Evolutionary conservation across 2,113 vertebrate genomes (phyloP), one percentile per base, ranked within the genome.

Genomic region (Coptodon rendalli): DNA sequence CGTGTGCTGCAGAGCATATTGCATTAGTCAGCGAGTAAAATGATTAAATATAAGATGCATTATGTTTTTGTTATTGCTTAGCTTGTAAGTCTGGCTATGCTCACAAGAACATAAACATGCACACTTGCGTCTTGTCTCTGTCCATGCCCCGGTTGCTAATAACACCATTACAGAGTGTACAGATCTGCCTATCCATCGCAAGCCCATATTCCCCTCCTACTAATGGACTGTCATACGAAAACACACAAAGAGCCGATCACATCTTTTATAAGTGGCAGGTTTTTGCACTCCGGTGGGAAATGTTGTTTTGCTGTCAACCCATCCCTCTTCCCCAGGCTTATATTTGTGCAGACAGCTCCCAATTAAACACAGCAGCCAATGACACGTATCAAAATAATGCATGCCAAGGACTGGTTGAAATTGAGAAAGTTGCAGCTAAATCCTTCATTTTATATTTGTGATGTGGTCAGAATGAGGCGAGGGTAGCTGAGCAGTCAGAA

Each of bases 321-420:
- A 90, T 92, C 87, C 59, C 59, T 92, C 86, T 92, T 90, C 71
- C 66, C 73, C 11, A 3, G 88, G 85, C 90, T 91, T 82, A 83
- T 91, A 83, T 94, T 89, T 93, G 87, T 83, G 43, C 40, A 92
- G 95, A 95, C 86, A 85, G 92, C 93, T 91, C 86, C 95, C 93
- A 96, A 95, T 96, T 96, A 95, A 92, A 94, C 86, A 89, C 86
- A 84, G 84, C 68, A 79, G 87, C 89, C 90, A 92, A 92, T 90
- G 94, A 94, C 92, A 92, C 86, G 63, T 79, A 90, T 93, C 92
- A 93, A 90, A 95, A 92, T 92, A 90, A 90, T 87, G 85, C 88
- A 86, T 80, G 87, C 54, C 85, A 87, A 87, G 89, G 87, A 91
- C 79, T 79, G 90, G 91, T 76, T 89, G 85, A 91, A 91, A 94